phyloP scores from a whole-genome alignment of 2,888 invertebrate species.

The Colletes collaris region DNA sequence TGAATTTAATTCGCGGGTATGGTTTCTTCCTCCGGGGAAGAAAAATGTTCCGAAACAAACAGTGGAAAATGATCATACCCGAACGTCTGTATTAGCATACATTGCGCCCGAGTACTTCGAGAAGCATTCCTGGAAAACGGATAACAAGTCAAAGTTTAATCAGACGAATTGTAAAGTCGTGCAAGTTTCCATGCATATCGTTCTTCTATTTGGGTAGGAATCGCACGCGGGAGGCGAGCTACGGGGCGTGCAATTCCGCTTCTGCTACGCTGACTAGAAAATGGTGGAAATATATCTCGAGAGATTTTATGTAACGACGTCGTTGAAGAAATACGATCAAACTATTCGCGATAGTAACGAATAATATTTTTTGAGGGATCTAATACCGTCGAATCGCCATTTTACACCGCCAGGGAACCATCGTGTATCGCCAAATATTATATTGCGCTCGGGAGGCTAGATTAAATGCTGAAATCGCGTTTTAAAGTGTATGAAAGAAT shows the following conservation, averaged over 20 bases:
- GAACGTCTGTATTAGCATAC: conserved; percentile 13
- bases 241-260: neutral
- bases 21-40: neutral
- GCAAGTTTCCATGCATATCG: conserved; percentile 10
- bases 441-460: no score
- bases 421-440: no score
- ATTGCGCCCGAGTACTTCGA: neutral
- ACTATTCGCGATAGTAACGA: no score
- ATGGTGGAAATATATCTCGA: no score
- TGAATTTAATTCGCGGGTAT: neutral
- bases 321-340: no score
- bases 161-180: conserved; percentile 12
- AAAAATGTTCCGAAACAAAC: neutral
- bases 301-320: no score
- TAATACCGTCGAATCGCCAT: no score
- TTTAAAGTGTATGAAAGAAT: no score
- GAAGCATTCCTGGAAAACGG: neutral
- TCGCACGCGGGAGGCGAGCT: neutral
- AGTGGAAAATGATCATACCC: neutral
- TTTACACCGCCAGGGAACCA: no score
- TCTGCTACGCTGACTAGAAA: no score
- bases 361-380: no score
- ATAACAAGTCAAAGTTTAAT: conserved; percentile 6
- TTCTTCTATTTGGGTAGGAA: neutral
- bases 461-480: no score